Conservation (phyloP, 2,113 vertebrate species). For the Pteronura brasiliensis region DNA sequence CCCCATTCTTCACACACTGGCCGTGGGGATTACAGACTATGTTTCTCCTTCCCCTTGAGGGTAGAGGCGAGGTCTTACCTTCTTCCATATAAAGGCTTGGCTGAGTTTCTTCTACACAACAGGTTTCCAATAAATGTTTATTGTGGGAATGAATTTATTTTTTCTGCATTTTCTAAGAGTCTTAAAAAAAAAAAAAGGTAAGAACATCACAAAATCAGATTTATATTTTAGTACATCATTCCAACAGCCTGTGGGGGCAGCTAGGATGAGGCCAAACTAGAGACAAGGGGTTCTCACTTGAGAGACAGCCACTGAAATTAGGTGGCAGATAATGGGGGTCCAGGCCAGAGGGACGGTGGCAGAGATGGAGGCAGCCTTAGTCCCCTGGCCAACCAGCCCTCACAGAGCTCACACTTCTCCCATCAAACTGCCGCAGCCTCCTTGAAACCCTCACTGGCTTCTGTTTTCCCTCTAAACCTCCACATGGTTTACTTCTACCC, state of each 20-base stretch:
- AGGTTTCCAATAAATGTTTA: neutral
- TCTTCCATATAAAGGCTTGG: neutral
- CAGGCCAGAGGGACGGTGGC: neutral
- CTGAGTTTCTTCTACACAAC: neutral
- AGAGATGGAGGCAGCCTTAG: neutral
- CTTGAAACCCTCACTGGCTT: neutral
- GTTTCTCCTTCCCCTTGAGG: neutral
- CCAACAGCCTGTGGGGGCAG: neutral
- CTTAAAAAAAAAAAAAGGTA: neutral
- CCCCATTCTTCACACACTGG: neutral
- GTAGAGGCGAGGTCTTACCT: neutral
- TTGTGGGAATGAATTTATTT: neutral
- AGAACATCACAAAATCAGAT: neutral
- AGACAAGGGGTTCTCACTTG: neutral
- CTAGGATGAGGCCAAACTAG: neutral
- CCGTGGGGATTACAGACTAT: neutral
- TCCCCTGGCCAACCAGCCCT: neutral
- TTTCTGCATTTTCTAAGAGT: neutral
- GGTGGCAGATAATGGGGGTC: neutral
- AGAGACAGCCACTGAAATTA: neutral
- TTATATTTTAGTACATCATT: slow-evolving; percentile 1
- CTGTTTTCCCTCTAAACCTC: slow-evolving; percentile 9
- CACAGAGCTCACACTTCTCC: neutral
- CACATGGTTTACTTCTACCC: slow-evolving; percentile 41
- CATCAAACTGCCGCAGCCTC: neutral